These are phyloP conservation scores for Furcula furcula DNA, from an alignment of 2,888 invertebrate species.

Conservation along the genomic window DNA sequence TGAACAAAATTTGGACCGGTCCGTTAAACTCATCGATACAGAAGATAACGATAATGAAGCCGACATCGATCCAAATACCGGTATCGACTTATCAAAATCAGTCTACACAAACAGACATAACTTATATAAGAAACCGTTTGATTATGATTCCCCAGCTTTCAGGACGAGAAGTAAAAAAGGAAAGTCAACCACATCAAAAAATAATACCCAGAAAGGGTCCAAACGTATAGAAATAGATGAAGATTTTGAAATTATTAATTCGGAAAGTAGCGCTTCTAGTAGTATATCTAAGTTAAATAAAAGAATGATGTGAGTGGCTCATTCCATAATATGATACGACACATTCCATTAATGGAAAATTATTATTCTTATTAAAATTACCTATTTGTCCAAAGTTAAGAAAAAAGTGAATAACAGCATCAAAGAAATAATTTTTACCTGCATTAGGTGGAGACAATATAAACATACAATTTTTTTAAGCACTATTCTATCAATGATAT, in stretches of 20 bases:
- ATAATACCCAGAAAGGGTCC: too few relatives aligned
- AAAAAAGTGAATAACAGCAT: constrained; percentile 5
- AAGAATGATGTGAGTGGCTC: too few relatives aligned
- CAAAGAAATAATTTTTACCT: constrained; percentile 12
- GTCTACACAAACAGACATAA: constrained; percentile 5
- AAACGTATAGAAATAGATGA: too few relatives aligned
- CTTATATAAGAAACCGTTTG: constrained; percentile 1
- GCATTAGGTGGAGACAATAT: constrained; percentile 12
- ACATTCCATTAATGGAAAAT: too few relatives aligned
- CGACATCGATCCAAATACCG: background rate
- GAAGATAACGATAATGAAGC: constrained; percentile 1
- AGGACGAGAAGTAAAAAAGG: too few relatives aligned
- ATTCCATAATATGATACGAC: too few relatives aligned
- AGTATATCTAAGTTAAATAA: too few relatives aligned
- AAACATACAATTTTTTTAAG: constrained; percentile 11
- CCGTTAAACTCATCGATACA: background rate
- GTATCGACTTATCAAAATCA: constrained; percentile 4
- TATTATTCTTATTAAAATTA: too few relatives aligned
- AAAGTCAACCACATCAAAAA: too few relatives aligned
- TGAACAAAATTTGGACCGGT: constrained; percentile 4
- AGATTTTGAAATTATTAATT: too few relatives aligned
- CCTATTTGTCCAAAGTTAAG: too few relatives aligned
- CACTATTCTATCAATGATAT: constrained; percentile 6
- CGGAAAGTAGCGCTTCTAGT: too few relatives aligned
- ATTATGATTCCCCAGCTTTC: constrained; percentile 5